A percentile compares a stretch with the other conserved stretches of the same genome.
phyloP scores from a whole-genome alignment of 37 sponge, comb jelly and placozoan species.

The Petrosia ficiformis region DNA sequence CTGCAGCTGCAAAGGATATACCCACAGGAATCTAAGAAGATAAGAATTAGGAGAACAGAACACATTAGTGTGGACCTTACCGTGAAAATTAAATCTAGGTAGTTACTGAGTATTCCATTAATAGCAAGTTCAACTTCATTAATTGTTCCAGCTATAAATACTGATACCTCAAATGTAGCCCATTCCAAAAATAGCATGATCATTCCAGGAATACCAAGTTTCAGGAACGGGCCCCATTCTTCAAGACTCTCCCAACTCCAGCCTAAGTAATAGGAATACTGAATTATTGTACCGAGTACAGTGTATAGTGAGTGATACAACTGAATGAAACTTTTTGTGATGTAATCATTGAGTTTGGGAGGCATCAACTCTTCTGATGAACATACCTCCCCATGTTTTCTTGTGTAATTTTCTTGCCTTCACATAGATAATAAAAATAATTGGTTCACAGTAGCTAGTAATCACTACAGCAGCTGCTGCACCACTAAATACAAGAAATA shows the following conservation, averaged over 20 bases:
- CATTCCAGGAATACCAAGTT: slow-evolving; percentile 57
- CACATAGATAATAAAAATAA: slow-evolving; percentile 28
- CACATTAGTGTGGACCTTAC: too few relatives aligned
- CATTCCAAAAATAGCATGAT: slow-evolving; percentile 38
- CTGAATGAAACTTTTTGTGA: too few relatives aligned
- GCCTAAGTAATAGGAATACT: slow-evolving; percentile 12
- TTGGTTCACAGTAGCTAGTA: not conserved
- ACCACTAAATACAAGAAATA: slow-evolving; percentile 13
- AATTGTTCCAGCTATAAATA: slow-evolving; percentile 41
- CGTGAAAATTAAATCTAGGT: slow-evolving; percentile 18
- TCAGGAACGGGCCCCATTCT: slow-evolving; percentile 46
- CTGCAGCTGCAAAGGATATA: slow-evolving; percentile 18
- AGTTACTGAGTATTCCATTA: slow-evolving; percentile 32
- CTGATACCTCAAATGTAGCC: slow-evolving; percentile 44
- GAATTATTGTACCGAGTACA: not conserved
- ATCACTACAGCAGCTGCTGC: slow-evolving; percentile 13
- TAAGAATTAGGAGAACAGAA: too few relatives aligned
- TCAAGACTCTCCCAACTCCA: slow-evolving; percentile 60
- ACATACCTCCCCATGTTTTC: slow-evolving; percentile 49
- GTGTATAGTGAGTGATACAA: not conserved
- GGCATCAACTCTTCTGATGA: too few relatives aligned
- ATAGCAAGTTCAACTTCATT: slow-evolving; percentile 35
- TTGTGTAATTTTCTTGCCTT: slow-evolving; percentile 34
- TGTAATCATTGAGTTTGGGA: not conserved
- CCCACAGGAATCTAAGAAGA: slow-evolving; percentile 30